Evolutionary conservation across 2,888 invertebrate genomes (phyloP), one percentile per base, ranked within the genome.

Genomic region (Fragum sueziense): DNA sequence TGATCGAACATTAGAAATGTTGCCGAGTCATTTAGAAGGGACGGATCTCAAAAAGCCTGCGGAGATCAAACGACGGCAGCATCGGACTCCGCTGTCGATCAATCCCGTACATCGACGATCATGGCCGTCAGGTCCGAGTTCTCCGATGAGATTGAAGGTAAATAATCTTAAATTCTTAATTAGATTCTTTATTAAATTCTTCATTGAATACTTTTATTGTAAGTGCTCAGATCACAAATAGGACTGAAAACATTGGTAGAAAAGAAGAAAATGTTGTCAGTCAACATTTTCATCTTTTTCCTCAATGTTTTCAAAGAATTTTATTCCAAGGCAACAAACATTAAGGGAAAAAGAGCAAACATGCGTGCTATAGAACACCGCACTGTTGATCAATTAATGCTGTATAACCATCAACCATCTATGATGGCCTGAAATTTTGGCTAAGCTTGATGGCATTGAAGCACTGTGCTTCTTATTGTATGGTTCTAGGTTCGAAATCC

Each of bases 71-170:
- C 61, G 87, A 17, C 77, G 87, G 41, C 70, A 79, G 1, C 74
- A 76, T 20, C 76, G 76, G 4, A n/a, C n/a, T n/a, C 82, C 86
- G 22, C 62, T 87, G 47, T 82, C 83, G 37, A 81, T 80, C 27
- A 82, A 87, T 61, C 76, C 82, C 4, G 73, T 80, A 17, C 82
- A 87, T 67, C 70, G 88, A 29, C 62, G 89, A 37, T 90, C 90
- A 1, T 90, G 90, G 90, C 90, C 90, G 0, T 72, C 87, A 65
- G 86, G 80, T 9, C 90, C 90, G 2, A 78, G 76, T 34, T 78
- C 80, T 34, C 81, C 85, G 1, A 67, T 78, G 34, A 82, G 70
- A 70, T 54, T 85, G 0, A 86, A 87, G 88, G 88, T 87, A 85
- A 80, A 72, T 2, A 31, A 29, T 33, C 33, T 33, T 31, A 33